phyloP scores from a whole-genome alignment of 2,888 invertebrate genomes.

The Cylloceria caligata region DNA sequence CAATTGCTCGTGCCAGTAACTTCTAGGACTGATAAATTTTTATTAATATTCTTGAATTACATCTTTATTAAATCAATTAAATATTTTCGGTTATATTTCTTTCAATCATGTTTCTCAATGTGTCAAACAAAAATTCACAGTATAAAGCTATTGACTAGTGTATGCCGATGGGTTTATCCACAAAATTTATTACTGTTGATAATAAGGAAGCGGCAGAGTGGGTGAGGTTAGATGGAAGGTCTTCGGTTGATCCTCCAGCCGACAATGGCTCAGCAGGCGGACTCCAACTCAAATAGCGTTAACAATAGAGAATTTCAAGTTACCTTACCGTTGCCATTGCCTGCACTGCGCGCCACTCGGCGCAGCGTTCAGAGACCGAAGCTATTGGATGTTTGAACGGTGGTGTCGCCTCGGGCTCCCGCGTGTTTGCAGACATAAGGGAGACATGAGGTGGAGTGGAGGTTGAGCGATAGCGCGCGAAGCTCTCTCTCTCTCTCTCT shows the following conservation, averaged over 20 bases:
- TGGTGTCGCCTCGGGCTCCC: conserved; percentile 78
- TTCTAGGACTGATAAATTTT: too few relatives aligned
- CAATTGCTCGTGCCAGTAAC: too few relatives aligned
- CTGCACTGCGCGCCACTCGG: not conserved
- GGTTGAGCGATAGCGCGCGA: conserved; percentile 12
- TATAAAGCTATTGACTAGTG: too few relatives aligned
- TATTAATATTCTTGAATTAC: too few relatives aligned
- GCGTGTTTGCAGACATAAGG: conserved; percentile 80
- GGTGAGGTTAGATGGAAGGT: not conserved
- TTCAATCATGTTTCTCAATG: not conserved
- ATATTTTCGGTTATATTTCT: too few relatives aligned
- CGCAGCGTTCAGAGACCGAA: conserved; percentile 70
- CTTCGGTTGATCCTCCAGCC: conserved; percentile 31
- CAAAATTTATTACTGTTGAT: conserved; percentile 34
- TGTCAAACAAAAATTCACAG: not conserved
- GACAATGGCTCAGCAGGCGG: conserved; percentile 49
- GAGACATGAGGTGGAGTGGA: conserved; percentile 60
- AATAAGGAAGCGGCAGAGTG: conserved; percentile 17
- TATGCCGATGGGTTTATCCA: not conserved
- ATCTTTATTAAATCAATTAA: too few relatives aligned
- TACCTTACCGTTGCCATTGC: conserved; percentile 31
- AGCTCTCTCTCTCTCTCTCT: conserved; percentile 2
- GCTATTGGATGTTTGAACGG: conserved; percentile 82
- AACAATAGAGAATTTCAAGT: conserved; percentile 63
- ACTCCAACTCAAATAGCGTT: conserved; percentile 61